Percentiles rank a stretch among this genome's conserved stretches.
phyloP scores from a whole-genome alignment of 2,113 vertebrate species.

The Sphyrna mokarran region DNA sequence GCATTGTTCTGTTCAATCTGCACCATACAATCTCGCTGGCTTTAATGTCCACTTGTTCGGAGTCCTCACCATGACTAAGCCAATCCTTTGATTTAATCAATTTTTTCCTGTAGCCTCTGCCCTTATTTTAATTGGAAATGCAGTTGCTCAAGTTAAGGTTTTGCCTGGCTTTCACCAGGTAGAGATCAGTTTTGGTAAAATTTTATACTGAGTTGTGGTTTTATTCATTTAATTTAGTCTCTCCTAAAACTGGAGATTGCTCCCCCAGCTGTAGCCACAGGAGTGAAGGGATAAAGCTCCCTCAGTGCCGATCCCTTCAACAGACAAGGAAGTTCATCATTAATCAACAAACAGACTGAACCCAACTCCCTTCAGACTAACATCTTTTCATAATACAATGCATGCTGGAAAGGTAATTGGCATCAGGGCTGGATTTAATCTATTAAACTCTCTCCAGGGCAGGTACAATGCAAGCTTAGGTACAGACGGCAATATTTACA shows the following conservation, averaged over 20 bases:
- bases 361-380: neutral
- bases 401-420: neutral
- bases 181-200: neutral
- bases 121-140: no score
- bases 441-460: neutral
- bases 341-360: neutral
- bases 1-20: neutral
- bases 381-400: neutral
- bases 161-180: neutral
- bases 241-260: neutral
- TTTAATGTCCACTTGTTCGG: neutral
- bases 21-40: neutral
- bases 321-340: neutral
- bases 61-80: neutral
- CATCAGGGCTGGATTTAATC: neutral
- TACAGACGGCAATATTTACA: neutral
- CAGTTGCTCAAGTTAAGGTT: neutral
- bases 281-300: no score
- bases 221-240: neutral
- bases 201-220: neutral
- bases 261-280: no score
- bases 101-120: neutral
- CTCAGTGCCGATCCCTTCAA: neutral
- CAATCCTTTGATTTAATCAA: neutral
- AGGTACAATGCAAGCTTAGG: neutral